Base-by-base conservation (phyloP, 2,888 invertebrate genomes). In the Diaperis boleti region DNA sequence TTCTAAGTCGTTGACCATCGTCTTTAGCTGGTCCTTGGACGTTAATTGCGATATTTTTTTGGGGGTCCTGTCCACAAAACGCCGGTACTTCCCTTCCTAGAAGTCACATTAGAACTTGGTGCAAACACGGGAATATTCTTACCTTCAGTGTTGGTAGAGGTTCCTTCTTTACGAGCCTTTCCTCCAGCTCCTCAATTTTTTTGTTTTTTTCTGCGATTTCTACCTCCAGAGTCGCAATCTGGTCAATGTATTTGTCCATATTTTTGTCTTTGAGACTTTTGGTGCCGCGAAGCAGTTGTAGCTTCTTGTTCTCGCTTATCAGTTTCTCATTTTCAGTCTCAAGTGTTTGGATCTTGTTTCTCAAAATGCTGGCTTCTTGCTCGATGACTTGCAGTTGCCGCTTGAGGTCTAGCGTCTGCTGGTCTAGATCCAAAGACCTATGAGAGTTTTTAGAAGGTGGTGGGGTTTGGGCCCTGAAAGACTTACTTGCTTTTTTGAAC, bases 1-100 rank as follows among this genome's bases (percentile, higher is more conserved):
- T 81, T 95, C 95, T 70, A 95, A 83, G 68, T 96, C 95, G 61
- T 92, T 90, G 1, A 95, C 89, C 89, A 94, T 92, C 74, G 88
- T 92, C 73, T 90, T 92, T 73, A 94, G 82, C 79, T 90, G 89
- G 44, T 89, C 77, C 81, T 90, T 91, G 1, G 90, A 88, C 18
- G 89, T 89, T 49, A 87, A 81, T 74, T 92, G 92, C 4, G 89
- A 89, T 5, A 89, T 85, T 74, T 89, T 90, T 75, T 92, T 92
- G 2, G 90, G 87, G n/a, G 86, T 86, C 70, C 92, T 85, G 73
- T 89, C 90, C 5, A 87, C 87, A 15, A 92, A 80, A 71, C 87
- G 88, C 44, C 86, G 82, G 63, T 88, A 87, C 78, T 91, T 90
- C 72, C 89, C 89, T 44, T 87, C 79, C 86, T 85, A 66, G 54